Evolutionary conservation across 92 coral and sea anemone genomes (phyloP).

Genomic region (Siderastrea radians): DNA sequence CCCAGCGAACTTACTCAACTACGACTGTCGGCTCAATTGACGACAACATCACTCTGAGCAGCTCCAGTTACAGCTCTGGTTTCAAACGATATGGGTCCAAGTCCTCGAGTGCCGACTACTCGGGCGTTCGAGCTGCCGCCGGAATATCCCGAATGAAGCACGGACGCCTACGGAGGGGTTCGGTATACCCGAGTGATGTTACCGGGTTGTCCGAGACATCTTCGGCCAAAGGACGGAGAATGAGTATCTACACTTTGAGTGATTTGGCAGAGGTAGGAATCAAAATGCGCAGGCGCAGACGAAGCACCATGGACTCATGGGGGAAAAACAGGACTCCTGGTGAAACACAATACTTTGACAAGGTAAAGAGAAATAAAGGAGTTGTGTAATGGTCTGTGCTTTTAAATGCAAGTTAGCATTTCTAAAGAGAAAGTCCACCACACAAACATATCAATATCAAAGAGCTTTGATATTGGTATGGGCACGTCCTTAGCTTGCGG

Average conservation of each 20-base stretch:
- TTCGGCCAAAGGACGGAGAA: constrained; percentile 65
- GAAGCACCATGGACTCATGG: constrained; percentile 87
- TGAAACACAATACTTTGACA: constrained; percentile 81
- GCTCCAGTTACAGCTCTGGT: constrained; percentile 57
- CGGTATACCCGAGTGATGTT: constrained; percentile 46
- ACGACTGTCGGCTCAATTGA: constrained; percentile 70
- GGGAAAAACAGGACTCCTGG: constrained; percentile 78
- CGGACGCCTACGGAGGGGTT: constrained; percentile 69
- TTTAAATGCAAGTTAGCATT: too few species aligned
- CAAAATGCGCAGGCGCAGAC: constrained; percentile 70
- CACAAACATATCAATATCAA: too few species aligned
- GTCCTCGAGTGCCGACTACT: constrained; percentile 69
- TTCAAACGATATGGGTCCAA: constrained; percentile 51
- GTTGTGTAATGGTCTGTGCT: too few species aligned
- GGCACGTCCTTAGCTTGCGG: too few species aligned
- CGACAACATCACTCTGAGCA: constrained; percentile 78
- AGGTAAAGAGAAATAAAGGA: constrained; percentile 56
- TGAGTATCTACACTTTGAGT: constrained; percentile 79
- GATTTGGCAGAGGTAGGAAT: constrained; percentile 82
- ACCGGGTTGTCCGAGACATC: constrained; percentile 38
- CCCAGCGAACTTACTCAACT: constrained; percentile 72
- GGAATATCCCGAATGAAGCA: constrained; percentile 86
- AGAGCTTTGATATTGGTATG: too few species aligned
- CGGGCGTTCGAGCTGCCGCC: constrained; percentile 78
- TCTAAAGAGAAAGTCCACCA: too few species aligned